Evolutionary conservation across 2,113 vertebrate genomes (phyloP).

Genomic region (Mormyrus iriodes): DNA sequence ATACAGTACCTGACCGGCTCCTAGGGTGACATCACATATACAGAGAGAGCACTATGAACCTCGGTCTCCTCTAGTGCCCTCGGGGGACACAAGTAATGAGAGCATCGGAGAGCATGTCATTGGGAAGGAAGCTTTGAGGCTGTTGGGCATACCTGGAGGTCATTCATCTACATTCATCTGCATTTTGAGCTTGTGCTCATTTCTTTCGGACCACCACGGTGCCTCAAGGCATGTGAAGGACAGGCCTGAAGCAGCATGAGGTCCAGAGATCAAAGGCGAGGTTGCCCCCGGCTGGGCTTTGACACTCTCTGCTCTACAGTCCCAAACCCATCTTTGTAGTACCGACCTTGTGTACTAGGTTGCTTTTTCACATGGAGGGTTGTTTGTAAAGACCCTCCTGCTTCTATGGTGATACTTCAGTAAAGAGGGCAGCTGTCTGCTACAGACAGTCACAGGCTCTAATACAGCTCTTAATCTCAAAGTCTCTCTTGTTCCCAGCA

Average conservation of each 20-base stretch:
- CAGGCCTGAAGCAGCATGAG: background rate
- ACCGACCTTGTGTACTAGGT: background rate
- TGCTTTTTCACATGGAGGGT: background rate
- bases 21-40: background rate
- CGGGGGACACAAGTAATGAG: background rate
- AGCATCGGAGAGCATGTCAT: background rate
- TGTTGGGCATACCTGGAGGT: background rate
- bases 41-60: background rate
- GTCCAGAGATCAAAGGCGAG: background rate
- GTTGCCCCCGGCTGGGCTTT: background rate
- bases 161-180: background rate
- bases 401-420: background rate
- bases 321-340: background rate
- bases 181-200: background rate
- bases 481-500: background rate
- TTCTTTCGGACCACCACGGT: background rate
- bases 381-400: background rate
- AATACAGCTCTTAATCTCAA: background rate
- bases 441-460: background rate
- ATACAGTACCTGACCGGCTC: background rate
- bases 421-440: background rate
- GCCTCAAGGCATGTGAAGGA: background rate
- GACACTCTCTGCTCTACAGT: background rate
- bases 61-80: background rate
- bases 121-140: background rate